Percentiles rank a stretch among this genome's conserved stretches.
These are phyloP conservation scores for Pandion haliaetus DNA, from an alignment of 2,113 vertebrate species.

Conservation along the genomic window DNA sequence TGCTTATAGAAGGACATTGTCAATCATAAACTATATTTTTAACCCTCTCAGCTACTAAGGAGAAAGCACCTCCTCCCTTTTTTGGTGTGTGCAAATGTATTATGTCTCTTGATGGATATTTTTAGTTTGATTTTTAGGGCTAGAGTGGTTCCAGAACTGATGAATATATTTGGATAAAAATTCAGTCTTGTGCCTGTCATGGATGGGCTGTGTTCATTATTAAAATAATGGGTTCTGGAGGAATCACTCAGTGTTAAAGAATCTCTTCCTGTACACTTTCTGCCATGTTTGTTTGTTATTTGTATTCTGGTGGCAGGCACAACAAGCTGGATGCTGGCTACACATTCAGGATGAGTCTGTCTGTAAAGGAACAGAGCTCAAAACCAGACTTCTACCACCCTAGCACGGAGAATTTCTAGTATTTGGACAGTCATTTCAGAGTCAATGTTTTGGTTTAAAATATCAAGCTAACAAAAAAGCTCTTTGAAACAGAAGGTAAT, in stretches of 20 bases:
- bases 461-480: background rate
- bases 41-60: background rate
- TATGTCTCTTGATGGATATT: background rate
- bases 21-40: background rate
- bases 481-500: background rate
- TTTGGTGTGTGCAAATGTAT: background rate
- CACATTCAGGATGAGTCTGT: background rate
- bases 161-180: constrained; percentile 28
- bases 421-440: background rate
- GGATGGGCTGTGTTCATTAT: constrained; percentile 13
- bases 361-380: background rate
- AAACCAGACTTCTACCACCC: background rate
- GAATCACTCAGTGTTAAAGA: background rate
- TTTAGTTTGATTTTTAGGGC: constrained; percentile 39
- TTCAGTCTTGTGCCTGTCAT: background rate
- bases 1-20: background rate
- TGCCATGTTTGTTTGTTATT: background rate
- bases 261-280: background rate
- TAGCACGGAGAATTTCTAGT: background rate
- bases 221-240: constrained; percentile 7
- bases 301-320: background rate
- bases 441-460: background rate
- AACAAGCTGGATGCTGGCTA: background rate
- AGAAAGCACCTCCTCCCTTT: background rate
- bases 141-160: background rate